Conservation (phyloP, 1,140 invertebrate genomes). For the Aphis craccivora region DNA sequence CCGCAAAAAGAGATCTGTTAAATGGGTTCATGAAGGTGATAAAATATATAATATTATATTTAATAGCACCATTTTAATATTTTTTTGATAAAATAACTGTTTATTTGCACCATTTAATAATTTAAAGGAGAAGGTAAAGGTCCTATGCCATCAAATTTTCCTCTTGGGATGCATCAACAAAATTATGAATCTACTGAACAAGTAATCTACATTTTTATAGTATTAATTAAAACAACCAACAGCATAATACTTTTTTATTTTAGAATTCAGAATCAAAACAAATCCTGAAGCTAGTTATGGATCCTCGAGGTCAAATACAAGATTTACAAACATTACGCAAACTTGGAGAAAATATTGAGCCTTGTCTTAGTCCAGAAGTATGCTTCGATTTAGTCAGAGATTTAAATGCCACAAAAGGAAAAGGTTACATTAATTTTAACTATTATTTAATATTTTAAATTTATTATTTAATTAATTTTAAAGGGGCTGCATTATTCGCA, state of each 20-base stretch:
- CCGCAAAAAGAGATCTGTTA: constrained; percentile 88
- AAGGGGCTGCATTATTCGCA: constrained; percentile 85
- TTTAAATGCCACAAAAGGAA: constrained; percentile 78
- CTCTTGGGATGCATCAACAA: neutral
- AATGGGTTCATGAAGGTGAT: constrained; percentile 90
- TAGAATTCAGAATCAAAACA: constrained; percentile 67
- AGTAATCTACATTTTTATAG: neutral
- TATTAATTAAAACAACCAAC: neutral
- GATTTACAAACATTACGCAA: constrained; percentile 71
- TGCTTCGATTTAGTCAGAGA: constrained; percentile 77
- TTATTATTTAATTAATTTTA: constrained; percentile 41
- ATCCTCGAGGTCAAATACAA: constrained; percentile 77
- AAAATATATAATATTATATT: neutral
- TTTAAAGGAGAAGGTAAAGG: constrained; percentile 42
- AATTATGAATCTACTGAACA: constrained; percentile 31
- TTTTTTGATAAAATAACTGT: neutral
- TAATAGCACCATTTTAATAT: neutral
- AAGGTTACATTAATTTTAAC: constrained; percentile 68
- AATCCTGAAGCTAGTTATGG: constrained; percentile 79
- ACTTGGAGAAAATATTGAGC: constrained; percentile 71
- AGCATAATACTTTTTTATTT: neutral
- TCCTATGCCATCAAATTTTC: constrained; percentile 51
- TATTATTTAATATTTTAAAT: neutral
- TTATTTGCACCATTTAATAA: neutral
- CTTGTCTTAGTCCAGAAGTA: constrained; percentile 72